These are phyloP conservation scores for Watsonalla binaria DNA, from an alignment of 2,888 invertebrate genomes.

Conservation along the genomic window DNA sequence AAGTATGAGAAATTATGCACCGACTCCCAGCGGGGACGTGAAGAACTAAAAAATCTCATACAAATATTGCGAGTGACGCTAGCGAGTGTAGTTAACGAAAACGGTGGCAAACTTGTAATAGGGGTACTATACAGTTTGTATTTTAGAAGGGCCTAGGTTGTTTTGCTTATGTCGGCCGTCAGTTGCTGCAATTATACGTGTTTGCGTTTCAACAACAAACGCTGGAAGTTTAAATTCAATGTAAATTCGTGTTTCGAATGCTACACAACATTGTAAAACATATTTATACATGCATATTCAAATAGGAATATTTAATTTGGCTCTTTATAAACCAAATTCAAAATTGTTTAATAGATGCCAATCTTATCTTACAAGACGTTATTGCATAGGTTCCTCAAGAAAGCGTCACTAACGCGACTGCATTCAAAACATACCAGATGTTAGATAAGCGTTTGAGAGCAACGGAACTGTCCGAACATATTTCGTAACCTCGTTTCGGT, in stretches of 20 bases:
- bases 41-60: no score
- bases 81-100: no score
- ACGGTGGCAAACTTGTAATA: no score
- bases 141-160: neutral
- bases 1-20: no score
- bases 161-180: neutral
- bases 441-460: neutral
- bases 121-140: no score
- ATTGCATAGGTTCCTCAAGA: conserved; percentile 8
- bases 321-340: neutral
- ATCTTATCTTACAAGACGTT: neutral
- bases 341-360: neutral
- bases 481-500: neutral
- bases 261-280: neutral
- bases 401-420: conserved; percentile 25
- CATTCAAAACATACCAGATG: conserved; percentile 4
- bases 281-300: no score
- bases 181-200: neutral
- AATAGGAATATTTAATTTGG: no score
- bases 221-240: neutral
- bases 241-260: neutral
- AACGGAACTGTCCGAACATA: neutral
- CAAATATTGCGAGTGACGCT: no score
- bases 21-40: no score
- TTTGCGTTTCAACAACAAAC: neutral